Evolutionary conservation across 2,797 vertebrate genomes (phyloP).

Genomic region (Sebastiscus albofasciatus): DNA sequence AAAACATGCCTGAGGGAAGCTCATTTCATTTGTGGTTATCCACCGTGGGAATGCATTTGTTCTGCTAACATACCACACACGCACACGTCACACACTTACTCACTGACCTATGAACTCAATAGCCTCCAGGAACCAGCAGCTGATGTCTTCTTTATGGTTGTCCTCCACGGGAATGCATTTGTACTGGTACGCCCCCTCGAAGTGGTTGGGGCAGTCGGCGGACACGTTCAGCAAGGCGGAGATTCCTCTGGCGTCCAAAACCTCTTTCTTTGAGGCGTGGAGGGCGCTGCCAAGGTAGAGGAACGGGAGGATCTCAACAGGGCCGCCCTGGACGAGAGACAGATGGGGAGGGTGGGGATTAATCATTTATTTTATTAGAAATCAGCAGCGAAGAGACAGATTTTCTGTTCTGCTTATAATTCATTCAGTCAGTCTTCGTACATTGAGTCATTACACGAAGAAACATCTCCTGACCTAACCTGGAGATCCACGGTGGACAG

Average conservation of each 20-base stretch:
- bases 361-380: background rate
- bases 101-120: constrained; percentile 87
- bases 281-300: constrained; percentile 87
- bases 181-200: constrained; percentile 86
- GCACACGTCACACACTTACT: background rate
- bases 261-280: constrained; percentile 86
- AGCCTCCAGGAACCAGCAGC: constrained; percentile 88
- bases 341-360: constrained; percentile 11
- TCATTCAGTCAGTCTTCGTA: background rate
- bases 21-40: background rate
- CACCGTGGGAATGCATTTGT: background rate
- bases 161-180: constrained; percentile 90
- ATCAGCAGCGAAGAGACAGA: background rate
- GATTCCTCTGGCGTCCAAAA: constrained; percentile 85
- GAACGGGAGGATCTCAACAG: constrained; percentile 88
- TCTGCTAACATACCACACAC: background rate
- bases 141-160: constrained; percentile 89
- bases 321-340: constrained; percentile 76
- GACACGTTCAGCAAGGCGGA: constrained; percentile 87
- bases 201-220: constrained; percentile 87
- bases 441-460: background rate
- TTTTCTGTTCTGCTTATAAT: constrained; percentile 1
- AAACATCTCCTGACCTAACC: constrained; percentile 1
- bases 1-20: background rate
- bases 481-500: background rate